Percentiles rank a stretch among this genome's conserved stretches.
phyloP scores from a whole-genome alignment of 2,888 invertebrate genomes.

The Stenurella melanura region DNA sequence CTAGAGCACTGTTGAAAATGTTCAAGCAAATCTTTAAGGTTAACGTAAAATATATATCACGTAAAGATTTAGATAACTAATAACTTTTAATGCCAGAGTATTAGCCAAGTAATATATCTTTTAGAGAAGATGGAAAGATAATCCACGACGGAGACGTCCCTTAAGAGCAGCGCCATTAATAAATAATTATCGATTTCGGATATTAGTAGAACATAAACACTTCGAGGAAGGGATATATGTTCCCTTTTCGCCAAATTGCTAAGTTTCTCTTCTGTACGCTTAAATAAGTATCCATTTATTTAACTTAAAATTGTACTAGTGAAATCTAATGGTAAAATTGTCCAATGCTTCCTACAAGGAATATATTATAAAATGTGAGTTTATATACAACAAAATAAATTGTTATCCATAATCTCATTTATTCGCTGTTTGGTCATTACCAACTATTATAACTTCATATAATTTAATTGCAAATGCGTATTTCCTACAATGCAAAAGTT shows the following conservation, averaged over 20 bases:
- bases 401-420: too few species aligned
- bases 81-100: conserved; percentile 26
- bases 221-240: conserved; percentile 10
- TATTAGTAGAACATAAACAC: conserved; percentile 27
- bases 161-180: conserved; percentile 25
- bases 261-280: neutral
- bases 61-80: conserved; percentile 11
- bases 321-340: too few species aligned
- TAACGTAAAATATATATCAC: neutral
- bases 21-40: too few species aligned
- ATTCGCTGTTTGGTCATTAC: too few species aligned
- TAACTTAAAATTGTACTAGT: neutral
- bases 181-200: conserved; percentile 34
- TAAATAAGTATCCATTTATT: neutral
- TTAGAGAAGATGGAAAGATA: conserved; percentile 15
- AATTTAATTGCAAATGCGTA: too few species aligned
- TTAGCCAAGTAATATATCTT: conserved; percentile 23
- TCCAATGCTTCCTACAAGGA: too few species aligned
- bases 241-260: neutral
- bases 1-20: too few species aligned
- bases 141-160: conserved; percentile 19
- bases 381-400: too few species aligned
- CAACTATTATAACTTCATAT: too few species aligned
- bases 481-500: too few species aligned
- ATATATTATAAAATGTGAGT: too few species aligned